Base-by-base conservation (phyloP, 2,113 vertebrate species). In the Redunca redunca region DNA sequence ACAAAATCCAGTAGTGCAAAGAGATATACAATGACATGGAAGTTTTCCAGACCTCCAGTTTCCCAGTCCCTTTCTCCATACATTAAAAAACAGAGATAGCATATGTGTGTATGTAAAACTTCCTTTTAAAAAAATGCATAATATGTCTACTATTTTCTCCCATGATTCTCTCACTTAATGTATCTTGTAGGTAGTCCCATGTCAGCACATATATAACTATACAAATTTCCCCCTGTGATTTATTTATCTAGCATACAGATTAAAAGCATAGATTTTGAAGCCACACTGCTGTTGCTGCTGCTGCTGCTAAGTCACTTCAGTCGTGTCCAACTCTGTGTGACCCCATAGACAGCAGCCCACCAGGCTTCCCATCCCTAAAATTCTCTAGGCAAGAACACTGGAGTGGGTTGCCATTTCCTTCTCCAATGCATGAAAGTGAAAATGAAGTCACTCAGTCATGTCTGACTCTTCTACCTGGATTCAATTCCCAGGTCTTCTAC, bases 231-330 rank as follows among this genome's bases (percentile, higher is more conserved):
- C 28, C 53, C 10, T 85, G 17, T 92, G 33, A 64, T 77, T 94
- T 84, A 58, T 84, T 84, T 93, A 36, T 89, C 14, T 95, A 90
- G 36, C 9, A 40, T 82, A 91, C 7, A 89, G 53, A 43, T 86
- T 89, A 48, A 96, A 95, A 96, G 78, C 26, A 81, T 25, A 82
- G 13, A 94, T 94, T 85, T 40, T 93, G 82, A 53, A 86, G 19
- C 67, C 52, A 50, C 8, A 88, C 33, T 88, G 21, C 9, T 57
- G 55, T 21, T 55, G 55, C 55, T 55, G 21, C 55, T 57, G 55
- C 55, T 57, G 55, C 55, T 57, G 55, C 55, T 57, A 57, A 57
- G 23, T 57, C 21, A 8, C 55, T 57, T 57, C 55, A 57, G 55
- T 57, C 3, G 21, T 57, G 55, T 57, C 55, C 55, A 57, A 25